Base-by-base conservation (phyloP, 1,140 invertebrate species). In the Lepidurus apus region DNA sequence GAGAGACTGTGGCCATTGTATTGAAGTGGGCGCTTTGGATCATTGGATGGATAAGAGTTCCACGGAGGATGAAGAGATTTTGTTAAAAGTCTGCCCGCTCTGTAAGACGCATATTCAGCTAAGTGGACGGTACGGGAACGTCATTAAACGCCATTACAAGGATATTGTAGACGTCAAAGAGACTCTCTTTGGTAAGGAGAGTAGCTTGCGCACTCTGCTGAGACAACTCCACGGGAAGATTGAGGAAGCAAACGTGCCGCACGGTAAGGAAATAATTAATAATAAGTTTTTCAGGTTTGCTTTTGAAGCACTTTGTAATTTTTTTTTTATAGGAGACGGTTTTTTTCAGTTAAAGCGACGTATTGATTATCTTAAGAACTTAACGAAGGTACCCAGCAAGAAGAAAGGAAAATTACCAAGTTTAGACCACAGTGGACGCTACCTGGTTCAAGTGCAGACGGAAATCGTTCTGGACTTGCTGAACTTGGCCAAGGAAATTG, bases 81-180 rank as follows among this genome's bases (percentile, higher is more conserved):
- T 85, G n/a, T 84, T 90, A 78, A 89, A 89, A 80, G 77, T 81
- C 1, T 93, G 91, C 83, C 91, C 91, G 7, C 84, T 83, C 80
- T 92, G 91, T 81, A 89, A 88, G 78, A 88, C 87, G 17, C 84
- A 87, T 0, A 90, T 93, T n/a, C 85, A 87, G 42, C 87, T 86
- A 80, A 90, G 88, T 80, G 81, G 86, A 10, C 84, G 91, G 26
- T 92, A 90, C 82, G 88, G 89, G 78, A 86, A 89, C 78, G 82
- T 87, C 7, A 85, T 92, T 0, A 91, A 91, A 81, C 74, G 82
- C 42, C 85, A 84, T 44, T 84, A 88, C 17, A 81, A 83, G 53
- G 87, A 90, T 80, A 88, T 92, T 47, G 85, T 86, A 75, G 82
- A 83, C 17, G 87, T 91, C 1, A 91, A 91, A 82, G 75, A n/a